phyloP scores from a whole-genome alignment of 2,797 vertebrate species.

The Phoebastria nigripes region DNA sequence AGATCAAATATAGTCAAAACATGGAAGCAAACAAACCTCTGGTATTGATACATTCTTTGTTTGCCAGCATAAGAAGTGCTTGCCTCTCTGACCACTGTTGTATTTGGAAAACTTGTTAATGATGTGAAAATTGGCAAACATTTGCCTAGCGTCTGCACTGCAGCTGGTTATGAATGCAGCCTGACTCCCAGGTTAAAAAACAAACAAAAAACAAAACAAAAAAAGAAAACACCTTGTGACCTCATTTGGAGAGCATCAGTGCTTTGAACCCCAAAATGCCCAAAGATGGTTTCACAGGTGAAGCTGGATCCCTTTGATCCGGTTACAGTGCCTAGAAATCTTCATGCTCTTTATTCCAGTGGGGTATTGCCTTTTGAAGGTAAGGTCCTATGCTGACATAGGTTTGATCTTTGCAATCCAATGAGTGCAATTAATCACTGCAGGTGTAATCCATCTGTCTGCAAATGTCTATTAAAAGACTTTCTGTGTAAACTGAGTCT shows the following conservation, averaged over 20 bases:
- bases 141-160: neutral
- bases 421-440: neutral
- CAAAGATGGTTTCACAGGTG: neutral
- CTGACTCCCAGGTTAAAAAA: neutral
- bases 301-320: neutral
- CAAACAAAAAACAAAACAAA: too few species aligned
- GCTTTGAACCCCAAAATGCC: neutral
- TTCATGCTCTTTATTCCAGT: neutral
- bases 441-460: neutral
- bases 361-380: neutral
- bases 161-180: neutral
- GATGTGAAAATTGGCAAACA: neutral
- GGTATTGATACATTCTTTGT: rapidly evolving
- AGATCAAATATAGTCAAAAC: neutral
- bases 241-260: neutral
- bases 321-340: neutral
- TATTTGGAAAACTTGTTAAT: neutral
- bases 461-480: neutral
- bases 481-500: neutral
- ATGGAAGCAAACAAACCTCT: neutral
- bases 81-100: neutral
- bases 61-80: neutral
- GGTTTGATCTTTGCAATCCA: neutral
- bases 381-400: neutral
- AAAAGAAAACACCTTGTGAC: neutral